Conservation (phyloP, 2,888 invertebrate genomes). For the Torymus aiolomorphi region DNA sequence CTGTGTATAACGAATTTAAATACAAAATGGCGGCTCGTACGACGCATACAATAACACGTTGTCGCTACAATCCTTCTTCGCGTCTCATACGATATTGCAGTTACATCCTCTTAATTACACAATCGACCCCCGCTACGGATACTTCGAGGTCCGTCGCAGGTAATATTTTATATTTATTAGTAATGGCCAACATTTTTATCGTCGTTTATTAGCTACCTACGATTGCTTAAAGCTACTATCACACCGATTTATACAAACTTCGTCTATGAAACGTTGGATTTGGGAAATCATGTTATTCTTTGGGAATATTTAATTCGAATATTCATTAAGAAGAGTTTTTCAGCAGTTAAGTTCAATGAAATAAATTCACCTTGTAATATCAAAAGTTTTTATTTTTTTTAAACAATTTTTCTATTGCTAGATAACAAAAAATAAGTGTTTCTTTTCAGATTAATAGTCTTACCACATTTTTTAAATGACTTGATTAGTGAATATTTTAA, state of each 20-base stretch:
- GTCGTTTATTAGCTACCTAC: slow-evolving; percentile 64
- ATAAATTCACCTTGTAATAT: too few species aligned
- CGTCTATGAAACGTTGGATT: slow-evolving; percentile 58
- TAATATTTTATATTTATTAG: slow-evolving; percentile 31
- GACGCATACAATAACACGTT: neutral
- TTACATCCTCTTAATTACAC: slow-evolving; percentile 23
- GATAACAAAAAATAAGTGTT: too few species aligned
- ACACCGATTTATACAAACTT: slow-evolving; percentile 75
- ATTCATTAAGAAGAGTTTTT: too few species aligned
- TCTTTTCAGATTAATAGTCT: too few species aligned
- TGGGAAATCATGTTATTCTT: neutral
- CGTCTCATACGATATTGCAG: slow-evolving; percentile 35
- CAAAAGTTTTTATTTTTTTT: too few species aligned
- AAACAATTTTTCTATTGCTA: too few species aligned
- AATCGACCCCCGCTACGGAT: neutral
- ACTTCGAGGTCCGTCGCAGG: neutral
- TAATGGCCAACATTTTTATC: slow-evolving; percentile 63
- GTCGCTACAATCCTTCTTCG: neutral
- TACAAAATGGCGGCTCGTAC: slow-evolving; percentile 26
- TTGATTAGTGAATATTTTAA: too few species aligned
- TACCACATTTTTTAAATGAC: too few species aligned
- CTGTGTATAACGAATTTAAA: slow-evolving; percentile 1
- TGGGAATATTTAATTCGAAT: too few species aligned
- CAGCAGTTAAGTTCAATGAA: too few species aligned
- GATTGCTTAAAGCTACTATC: slow-evolving; percentile 73